Evolutionary conservation across 2,113 vertebrate genomes (phyloP), one percentile per base, ranked within the genome.

Genomic region (Phodopus roborovskii): DNA sequence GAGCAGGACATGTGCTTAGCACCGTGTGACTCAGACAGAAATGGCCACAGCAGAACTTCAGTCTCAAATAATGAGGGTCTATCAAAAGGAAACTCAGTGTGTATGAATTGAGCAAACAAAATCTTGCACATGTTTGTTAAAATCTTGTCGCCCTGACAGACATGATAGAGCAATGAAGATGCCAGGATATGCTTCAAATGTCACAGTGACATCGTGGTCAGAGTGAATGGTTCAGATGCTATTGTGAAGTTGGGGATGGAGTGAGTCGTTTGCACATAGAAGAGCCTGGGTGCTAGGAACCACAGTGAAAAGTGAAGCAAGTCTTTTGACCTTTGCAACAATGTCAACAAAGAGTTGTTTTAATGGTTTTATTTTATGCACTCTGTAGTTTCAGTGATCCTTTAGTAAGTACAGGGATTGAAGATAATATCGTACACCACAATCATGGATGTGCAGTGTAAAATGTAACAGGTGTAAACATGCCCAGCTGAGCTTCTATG

Each of bases 41-140:
- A 30, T 53, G 36, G 28, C 19, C 13, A 5, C 19, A 12, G 17
- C 2, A 9, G 8, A 48, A 56, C 16, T 28, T 0, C 0, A 0
- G 3, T 48, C 1, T n/a, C 5, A 4, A 33, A 12, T 22, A 42
- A 3, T 3, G 20, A 20, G 2, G 26, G 10, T 1, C 33, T 0
- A 3, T 19, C 20, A n/a, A 17, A 33, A 64, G 36, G 8, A 15
- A 53, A 83, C 7, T 2, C 9, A 70, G 68, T n/a, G 30, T 36
- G 3, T 36, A 39, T 16, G 28, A 26, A 17, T 0, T 15, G 7
- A 58, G 26, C 0, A 50, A 68, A 81, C 19, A 30, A 20, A 24
- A 28, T 53, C 10, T 20, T 17, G 4, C 7, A 10, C 2, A 20
- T 4, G 0, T 5, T 20, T 58, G 7, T 4, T 39, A n/a, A 13